Evolutionary conservation across 2,888 invertebrate genomes (phyloP).

Genomic region (Pristionchus fissidentatus): DNA sequence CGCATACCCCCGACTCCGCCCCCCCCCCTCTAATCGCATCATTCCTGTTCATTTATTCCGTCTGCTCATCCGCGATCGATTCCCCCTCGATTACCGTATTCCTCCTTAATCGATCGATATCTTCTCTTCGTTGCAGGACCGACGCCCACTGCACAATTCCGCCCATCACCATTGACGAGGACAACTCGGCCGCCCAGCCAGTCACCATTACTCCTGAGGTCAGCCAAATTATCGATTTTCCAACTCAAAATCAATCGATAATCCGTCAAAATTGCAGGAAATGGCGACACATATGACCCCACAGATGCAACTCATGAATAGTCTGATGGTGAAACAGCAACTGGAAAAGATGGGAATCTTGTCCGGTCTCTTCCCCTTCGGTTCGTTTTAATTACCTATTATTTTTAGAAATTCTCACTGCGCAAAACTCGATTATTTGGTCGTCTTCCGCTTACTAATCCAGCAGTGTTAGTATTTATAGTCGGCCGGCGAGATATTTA

Average conservation of each 20-base stretch:
- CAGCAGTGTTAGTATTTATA: constrained; percentile 32
- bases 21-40: constrained; percentile 22
- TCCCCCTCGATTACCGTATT: neutral
- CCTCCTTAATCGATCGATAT: neutral
- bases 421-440: neutral
- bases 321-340: neutral
- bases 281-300: constrained; percentile 1
- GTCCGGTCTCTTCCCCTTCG: neutral
- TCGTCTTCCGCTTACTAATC: too few species aligned
- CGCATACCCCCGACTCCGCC: neutral
- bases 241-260: constrained; percentile 17
- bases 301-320: constrained; percentile 28
- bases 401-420: neutral
- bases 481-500: too few species aligned
- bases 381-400: neutral
- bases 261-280: neutral
- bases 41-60: too few species aligned
- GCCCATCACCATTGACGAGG: constrained; percentile 7
- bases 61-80: neutral
- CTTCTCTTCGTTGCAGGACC: too few species aligned
- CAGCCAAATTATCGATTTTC: too few species aligned
- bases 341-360: neutral
- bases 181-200: neutral
- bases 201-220: constrained; percentile 2
- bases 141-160: constrained; percentile 23